Base-by-base conservation (phyloP, 1,140 invertebrate genomes). In the Propsilocerus akamusi region DNA sequence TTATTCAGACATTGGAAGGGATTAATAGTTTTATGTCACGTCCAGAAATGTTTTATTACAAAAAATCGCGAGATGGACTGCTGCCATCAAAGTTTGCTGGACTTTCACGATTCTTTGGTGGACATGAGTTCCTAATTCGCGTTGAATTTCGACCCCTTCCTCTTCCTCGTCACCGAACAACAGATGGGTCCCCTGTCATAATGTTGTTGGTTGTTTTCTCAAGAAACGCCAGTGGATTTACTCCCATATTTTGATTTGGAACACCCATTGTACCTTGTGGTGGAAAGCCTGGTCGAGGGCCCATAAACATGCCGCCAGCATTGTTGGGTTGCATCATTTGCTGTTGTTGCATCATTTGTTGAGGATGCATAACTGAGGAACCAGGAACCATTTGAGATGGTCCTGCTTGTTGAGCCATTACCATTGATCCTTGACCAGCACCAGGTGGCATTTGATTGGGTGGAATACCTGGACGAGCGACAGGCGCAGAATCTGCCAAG, bases 401-500 rank as follows among this genome's bases (percentile, higher is more conserved):
- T 37, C 50, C 24, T 51, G 46, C 56, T 50, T 48, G 57, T 49
- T 47, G 53, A 53, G 11, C 50, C 55, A 49, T 14, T 26, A 59
- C 64, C 68, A 66, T 72, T 59, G 63, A 70, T 53, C 60, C 68
- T 26, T 65, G 66, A 60, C 22, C 14, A 22, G 65, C 61, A 28
- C 66, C 63, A 56, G 70, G 68, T 22, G 65, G 66, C 3, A 60
- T 65, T 30, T 67, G 34, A 68, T 59, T 73, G 62, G 30, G 70
- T 68, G 63, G 64, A 17, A 70, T 67, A 71, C 30, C 69, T 71
- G 58, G 76, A 75, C 51, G 80, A 58, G n/a, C n/a, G n/a, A 20
- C 34, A 7, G 34, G 34, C 5, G 14, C 5, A 4, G n/a, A 20
- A 63, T 90, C 86, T 0, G 81, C 80, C 10, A 96, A 68, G 24